These are phyloP conservation scores for Synergus umbraculus DNA, from an alignment of 2,888 invertebrate species.

Conservation along the genomic window DNA sequence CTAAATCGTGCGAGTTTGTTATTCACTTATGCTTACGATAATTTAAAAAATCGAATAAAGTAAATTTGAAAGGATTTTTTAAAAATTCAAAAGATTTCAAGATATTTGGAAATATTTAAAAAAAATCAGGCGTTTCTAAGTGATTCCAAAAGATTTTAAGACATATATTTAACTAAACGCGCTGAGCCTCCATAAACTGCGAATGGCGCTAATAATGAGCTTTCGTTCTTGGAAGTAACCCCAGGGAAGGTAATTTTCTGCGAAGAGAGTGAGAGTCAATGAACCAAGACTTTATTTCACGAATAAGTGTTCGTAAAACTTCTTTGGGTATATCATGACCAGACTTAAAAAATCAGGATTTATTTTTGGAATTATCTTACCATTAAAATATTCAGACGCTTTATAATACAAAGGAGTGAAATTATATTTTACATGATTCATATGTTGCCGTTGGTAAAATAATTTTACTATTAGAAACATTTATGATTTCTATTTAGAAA, in stretches of 20 bases:
- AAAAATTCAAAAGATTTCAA: too few relatives aligned
- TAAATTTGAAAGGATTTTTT: too few relatives aligned
- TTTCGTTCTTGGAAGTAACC: background rate
- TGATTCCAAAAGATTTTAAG: background rate
- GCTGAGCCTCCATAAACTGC: background rate
- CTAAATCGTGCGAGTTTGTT: too few relatives aligned
- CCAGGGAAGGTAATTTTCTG: background rate
- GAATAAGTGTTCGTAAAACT: background rate
- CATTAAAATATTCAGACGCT: background rate
- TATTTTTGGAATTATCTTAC: background rate
- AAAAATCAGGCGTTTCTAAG: too few relatives aligned
- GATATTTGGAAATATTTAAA: too few relatives aligned
- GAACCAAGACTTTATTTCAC: background rate
- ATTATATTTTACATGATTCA: background rate
- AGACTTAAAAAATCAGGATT: background rate
- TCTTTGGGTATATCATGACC: background rate
- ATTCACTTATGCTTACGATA: too few relatives aligned
- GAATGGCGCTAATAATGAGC: slow-evolving; percentile 21
- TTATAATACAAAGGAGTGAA: background rate
- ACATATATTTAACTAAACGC: background rate
- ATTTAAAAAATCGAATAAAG: too few relatives aligned
- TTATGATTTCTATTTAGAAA: too few relatives aligned
- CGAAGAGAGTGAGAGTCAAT: background rate
- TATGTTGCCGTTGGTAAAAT: too few relatives aligned
- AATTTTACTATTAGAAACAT: too few relatives aligned